phyloP scores from a whole-genome alignment of 2,113 vertebrate species.

The Pomatostomus ruficeps region DNA sequence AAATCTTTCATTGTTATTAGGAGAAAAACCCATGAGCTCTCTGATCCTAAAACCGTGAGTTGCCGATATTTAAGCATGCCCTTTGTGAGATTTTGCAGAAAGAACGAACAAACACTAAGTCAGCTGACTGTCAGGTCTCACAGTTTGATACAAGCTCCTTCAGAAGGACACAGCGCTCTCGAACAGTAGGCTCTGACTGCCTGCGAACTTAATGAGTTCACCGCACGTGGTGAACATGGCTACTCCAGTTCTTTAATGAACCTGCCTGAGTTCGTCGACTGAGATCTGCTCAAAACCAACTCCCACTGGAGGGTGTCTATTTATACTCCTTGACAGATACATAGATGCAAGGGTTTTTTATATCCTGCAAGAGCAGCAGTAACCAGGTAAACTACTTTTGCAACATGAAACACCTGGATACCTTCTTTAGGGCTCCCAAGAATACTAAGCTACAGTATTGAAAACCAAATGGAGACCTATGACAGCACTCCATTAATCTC shows the following conservation, averaged over 20 bases:
- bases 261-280: fast-evolving
- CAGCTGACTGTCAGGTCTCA: background rate
- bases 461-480: background rate
- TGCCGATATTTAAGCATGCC: background rate
- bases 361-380: background rate
- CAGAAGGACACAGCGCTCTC: background rate
- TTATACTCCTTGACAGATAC: background rate
- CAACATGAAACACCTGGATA: background rate
- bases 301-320: background rate
- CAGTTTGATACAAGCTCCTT: background rate
- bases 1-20: background rate
- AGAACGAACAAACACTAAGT: background rate
- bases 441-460: background rate
- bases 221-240: background rate
- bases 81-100: background rate
- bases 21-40: background rate
- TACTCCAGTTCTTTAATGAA: background rate
- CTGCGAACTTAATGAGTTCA: background rate
- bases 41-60: background rate
- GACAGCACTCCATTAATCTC: background rate
- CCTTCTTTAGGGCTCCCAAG: background rate
- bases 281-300: background rate
- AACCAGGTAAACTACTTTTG: background rate
- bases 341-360: background rate
- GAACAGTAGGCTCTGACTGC: background rate